These are phyloP conservation scores for Zosterops pallidus DNA, from an alignment of 2,113 vertebrate genomes.

Conservation along the genomic window DNA sequence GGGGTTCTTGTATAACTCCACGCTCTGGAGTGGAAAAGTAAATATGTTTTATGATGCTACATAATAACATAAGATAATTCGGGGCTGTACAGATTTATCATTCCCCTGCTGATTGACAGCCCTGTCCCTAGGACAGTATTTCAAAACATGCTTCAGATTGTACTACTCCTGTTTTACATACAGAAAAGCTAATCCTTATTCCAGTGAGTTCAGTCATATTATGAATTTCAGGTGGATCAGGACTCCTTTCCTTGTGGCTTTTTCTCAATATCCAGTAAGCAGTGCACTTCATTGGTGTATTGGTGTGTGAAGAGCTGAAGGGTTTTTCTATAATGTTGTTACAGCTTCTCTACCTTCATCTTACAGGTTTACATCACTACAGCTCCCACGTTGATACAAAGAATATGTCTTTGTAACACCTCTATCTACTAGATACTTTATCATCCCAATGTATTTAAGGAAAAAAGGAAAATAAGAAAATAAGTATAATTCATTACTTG, in stretches of 20 bases:
- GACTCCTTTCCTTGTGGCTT: not conserved
- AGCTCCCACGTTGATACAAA: not conserved
- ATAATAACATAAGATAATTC: not conserved
- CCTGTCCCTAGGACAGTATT: not conserved
- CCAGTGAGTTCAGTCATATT: not conserved
- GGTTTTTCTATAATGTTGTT: not conserved
- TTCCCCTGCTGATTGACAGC: not conserved
- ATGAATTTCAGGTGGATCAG: not conserved
- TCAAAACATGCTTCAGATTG: not conserved
- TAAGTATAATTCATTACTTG: not conserved
- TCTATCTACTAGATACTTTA: not conserved
- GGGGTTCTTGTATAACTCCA: not conserved
- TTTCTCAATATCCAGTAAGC: not conserved
- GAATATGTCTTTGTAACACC: not conserved
- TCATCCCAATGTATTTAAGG: not conserved
- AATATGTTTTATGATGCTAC: not conserved
- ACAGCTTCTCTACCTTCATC: not conserved
- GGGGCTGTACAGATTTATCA: not conserved
- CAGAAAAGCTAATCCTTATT: not conserved
- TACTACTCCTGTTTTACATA: not conserved
- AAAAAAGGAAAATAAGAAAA: not conserved
- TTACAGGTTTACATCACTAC: not conserved
- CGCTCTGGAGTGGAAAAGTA: not conserved
- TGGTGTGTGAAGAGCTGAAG: not conserved
- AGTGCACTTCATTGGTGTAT: accelerated